These are phyloP conservation scores for Peromyscus polionotus DNA, from an alignment of 2,113 vertebrate genomes.

Conservation along the genomic window DNA sequence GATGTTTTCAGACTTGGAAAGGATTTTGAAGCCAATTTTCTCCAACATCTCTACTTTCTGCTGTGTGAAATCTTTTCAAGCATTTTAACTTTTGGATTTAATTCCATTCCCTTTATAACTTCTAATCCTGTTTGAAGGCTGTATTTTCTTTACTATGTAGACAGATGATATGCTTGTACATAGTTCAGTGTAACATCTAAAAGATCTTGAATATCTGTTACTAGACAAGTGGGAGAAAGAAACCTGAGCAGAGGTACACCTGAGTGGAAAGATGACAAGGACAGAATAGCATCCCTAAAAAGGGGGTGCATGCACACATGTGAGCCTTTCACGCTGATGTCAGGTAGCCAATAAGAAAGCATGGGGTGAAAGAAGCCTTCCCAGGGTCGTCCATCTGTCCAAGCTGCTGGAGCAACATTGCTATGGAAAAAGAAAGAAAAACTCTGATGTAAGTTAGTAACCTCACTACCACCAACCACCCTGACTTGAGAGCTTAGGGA, in stretches of 20 bases:
- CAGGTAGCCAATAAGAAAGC: background rate
- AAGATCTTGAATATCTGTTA: background rate
- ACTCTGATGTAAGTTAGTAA: background rate
- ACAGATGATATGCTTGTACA: background rate
- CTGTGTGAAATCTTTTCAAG: background rate
- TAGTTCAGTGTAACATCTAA: background rate
- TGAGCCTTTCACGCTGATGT: background rate
- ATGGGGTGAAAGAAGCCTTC: background rate
- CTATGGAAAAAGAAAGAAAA: background rate
- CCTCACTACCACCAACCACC: background rate
- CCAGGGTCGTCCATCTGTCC: no score
- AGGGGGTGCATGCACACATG: background rate
- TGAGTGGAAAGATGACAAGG: background rate
- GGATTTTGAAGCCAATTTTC: background rate
- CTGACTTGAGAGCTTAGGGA: background rate
- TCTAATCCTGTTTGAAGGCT: background rate
- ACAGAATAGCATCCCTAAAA: no score
- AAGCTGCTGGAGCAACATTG: background rate
- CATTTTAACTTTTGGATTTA: background rate
- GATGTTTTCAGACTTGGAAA: background rate
- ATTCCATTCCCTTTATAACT: background rate
- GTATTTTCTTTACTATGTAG: background rate
- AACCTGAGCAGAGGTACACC: background rate
- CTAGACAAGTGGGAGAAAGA: background rate
- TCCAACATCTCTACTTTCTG: background rate